phyloP scores from a whole-genome alignment of 2,113 vertebrate genomes.

The Vicugna pacos region DNA sequence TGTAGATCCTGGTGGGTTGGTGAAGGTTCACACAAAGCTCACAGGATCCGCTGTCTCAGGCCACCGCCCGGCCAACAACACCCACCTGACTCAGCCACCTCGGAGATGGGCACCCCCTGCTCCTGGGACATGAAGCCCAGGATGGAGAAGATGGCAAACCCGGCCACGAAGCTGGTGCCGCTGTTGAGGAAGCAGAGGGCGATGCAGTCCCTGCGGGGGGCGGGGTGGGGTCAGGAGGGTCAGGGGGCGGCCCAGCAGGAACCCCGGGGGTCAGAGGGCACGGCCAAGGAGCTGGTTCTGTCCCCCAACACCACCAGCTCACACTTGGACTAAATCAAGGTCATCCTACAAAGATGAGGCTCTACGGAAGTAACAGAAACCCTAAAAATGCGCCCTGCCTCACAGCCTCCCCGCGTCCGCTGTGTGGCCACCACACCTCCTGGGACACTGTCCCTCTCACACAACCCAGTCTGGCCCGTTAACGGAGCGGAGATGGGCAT shows the following conservation, averaged over 20 bases:
- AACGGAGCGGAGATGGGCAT: fast-evolving
- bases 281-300: neutral
- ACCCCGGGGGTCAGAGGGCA: neutral
- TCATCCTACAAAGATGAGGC: neutral
- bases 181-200: constrained; percentile 96
- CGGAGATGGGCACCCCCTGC: constrained; percentile 95
- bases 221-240: neutral
- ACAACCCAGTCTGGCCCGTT: fast-evolving
- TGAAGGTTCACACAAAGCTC: neutral
- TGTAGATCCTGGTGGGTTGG: neutral
- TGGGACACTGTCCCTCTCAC: neutral
- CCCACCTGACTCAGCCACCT: constrained; percentile 97
- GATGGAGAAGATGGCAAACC: constrained; percentile 98
- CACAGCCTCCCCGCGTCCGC: neutral
- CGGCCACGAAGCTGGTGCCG: constrained; percentile 95
- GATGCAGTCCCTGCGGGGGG: constrained; percentile 91
- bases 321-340: neutral
- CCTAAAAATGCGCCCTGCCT: neutral
- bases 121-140: constrained; percentile 97
- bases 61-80: neutral
- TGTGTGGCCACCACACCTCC: fast-evolving
- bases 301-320: neutral
- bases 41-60: neutral
- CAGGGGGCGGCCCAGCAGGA: neutral
- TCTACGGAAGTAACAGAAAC: neutral